Base-by-base conservation (phyloP, 2,888 invertebrate genomes). In the Hanleya hanleyi region DNA sequence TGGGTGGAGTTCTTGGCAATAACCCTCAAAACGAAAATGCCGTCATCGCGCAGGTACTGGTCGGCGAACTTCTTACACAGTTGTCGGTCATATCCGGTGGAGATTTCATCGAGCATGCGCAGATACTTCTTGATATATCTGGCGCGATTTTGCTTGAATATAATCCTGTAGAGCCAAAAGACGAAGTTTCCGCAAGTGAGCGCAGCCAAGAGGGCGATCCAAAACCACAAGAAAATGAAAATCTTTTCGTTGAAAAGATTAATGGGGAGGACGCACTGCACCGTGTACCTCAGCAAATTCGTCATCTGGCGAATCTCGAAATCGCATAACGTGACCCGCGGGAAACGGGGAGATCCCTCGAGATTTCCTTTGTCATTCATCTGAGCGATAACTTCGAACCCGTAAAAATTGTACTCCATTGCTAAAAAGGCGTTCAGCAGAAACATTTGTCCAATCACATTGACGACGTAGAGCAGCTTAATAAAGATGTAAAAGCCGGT, bases 151-250 rank as follows among this genome's bases (percentile, higher is more conserved):
- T 83, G 74, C 68, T 82, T 84, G 57, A 85, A 79, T 74, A 86
- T 75, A 35, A 85, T 79, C 9, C 83, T 77, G 74, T 87, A 86
- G 22, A 84, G 70, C 76, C 82, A 83, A 26, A 82, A 78, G 22
- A 79, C 57, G 29, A 86, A 49, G 37, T 84, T 82, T 38, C 83
- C 67, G 15, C 79, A 77, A 32, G 84, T 82, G 9, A 81, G 67
- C 5, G 82, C 47, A 32, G 83, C 78, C 0, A 87, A 78, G 7
- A 87, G 74, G 1, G 86, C 83, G 26, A 86, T 74, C 87, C 87
- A 87, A 73, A 87, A 87, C 87, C 86, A 87, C 35, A 87, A 77
- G 73, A 87, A 84, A n/a, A 87, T 82, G 75, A 87, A 87, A 66
- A 87, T 86, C 76, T 87, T 87, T 73, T 86, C 86, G 75, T 86